These are phyloP conservation scores for Xestia sexstrigata DNA, from an alignment of 2,888 invertebrate genomes.

Conservation along the genomic window DNA sequence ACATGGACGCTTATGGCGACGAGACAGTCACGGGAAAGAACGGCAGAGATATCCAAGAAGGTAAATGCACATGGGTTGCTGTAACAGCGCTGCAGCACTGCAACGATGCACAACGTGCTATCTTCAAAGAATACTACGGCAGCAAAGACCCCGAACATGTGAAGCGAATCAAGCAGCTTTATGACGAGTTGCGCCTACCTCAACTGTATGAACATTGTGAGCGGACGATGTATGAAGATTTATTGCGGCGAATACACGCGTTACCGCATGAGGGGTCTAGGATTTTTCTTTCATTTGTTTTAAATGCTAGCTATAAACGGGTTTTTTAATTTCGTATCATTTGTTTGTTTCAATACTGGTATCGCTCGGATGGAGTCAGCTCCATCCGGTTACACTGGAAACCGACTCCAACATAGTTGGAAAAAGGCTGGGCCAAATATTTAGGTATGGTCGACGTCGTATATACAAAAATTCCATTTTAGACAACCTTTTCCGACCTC, in stretches of 20 bases:
- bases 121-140: constrained; percentile 92
- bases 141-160: constrained; percentile 91
- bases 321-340: background rate
- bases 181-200: constrained; percentile 91
- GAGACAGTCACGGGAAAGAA: constrained; percentile 17
- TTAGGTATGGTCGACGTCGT: too few species aligned
- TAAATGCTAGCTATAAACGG: constrained; percentile 20
- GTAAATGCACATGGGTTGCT: constrained; percentile 97
- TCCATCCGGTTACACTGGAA: background rate
- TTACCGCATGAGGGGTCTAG: constrained; percentile 10
- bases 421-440: background rate
- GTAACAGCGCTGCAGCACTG: constrained; percentile 95
- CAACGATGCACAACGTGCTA: constrained; percentile 90
- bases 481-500: too few species aligned
- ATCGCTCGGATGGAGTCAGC: too few species aligned
- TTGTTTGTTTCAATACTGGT: background rate
- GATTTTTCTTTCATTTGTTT: constrained; percentile 21
- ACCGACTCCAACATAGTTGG: background rate
- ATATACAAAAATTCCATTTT: too few species aligned
- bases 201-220: constrained; percentile 20
- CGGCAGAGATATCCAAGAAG: constrained; percentile 93
- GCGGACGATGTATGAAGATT: constrained; percentile 8
- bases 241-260: constrained; percentile 18
- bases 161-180: constrained; percentile 76
- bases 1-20: constrained; percentile 28